Base-by-base conservation (phyloP, 2,888 invertebrate species). In the Myopa tessellatipennis region DNA sequence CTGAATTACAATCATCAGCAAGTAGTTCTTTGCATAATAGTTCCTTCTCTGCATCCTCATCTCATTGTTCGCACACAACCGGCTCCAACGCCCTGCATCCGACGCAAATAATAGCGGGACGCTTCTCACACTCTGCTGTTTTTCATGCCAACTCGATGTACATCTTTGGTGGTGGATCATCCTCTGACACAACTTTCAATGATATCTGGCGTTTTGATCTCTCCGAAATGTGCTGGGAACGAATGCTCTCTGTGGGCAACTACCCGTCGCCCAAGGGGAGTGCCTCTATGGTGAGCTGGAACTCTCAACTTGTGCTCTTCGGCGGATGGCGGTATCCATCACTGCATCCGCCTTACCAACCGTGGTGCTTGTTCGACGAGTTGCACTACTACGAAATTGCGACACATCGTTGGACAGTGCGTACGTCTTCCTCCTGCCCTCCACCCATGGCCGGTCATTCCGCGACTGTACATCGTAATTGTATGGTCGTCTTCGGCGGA, bases 201-300 rank as follows among this genome's bases (percentile, higher is more conserved):
- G 98, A 99, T 90, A 91, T 99, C 52, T 98, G 98, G 98, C 92
- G 93, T 81, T 93, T 98, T 88, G 96, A 98, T 90, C 91, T 98
- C 79, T 95, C 95, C 0, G 93, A 92, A 69, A 91, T 96, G 84
- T 92, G 93, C 82, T 98, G 98, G 98, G 92, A 95, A 34, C 91
- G 96, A 81, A 95, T 95, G 0, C 89, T 95, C 67, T 94, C 96
- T 4, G 94, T 93, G 89, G 88, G 88, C 7, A 85, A 93, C 70
- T 98, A 98, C 90, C 98, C 98, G 10, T 96, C 97, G 5, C 98
- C 98, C 0, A 98, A 98, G 90, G 98, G 98, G 73, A 97, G 97
- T 87, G 96, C 98, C 52, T 94, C 96, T 26, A 93, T 98, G 92
- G 94, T 97, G n/a, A 92, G 93, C 82, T 95, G 97, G 90, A 93